Base-by-base conservation (phyloP, 2,113 vertebrate species). In the Microcebus murinus region DNA sequence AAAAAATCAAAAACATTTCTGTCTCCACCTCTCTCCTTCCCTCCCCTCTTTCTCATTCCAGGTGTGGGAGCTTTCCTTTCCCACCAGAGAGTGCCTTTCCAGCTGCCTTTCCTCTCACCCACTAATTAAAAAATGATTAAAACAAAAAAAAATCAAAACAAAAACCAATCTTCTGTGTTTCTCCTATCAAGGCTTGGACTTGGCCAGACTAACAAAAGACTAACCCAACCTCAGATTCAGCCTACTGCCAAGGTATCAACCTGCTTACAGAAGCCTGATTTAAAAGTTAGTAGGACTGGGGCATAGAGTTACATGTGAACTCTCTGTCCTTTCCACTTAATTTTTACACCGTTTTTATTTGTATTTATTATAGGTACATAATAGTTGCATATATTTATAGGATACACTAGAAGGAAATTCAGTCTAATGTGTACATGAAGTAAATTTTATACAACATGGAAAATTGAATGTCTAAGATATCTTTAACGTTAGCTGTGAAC, bases 321-420 rank as follows among this genome's bases (percentile, higher is more conserved):
- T 59, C 57, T 25, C 57, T 25, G 23, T 23, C 25, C 23, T 59
- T 59, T 59, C 20, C 20, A 59, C 23, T 59, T 59, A 59, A 25
- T 59, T 59, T 59, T 10, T 48, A 48, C 1, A 48, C 48, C 1
- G 9, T 48, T 48, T 59, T 59, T 59, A 23, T 10, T 59, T 59
- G 8, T 59, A 59, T 25, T 59, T 59, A 59, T 59, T 25, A 59
- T 25, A 9, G 57, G 57, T 23, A 25, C 21, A 59, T 25, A 59
- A 9, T 8, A 59, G 57, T 59, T 59, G 21, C 20, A 59, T 21
- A 59, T 59, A 59, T 20, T 59, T 59, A 59, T 6, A 59, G 20
- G 55, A 20, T 59, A 23, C 21, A 15, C 81, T 81, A 85, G 65
- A 68, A 97, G 42, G 48, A 96, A 97, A 96, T 84, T 94, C 80